Base-by-base conservation (phyloP, 2,113 vertebrate species). In the Fregetta grallaria region DNA sequence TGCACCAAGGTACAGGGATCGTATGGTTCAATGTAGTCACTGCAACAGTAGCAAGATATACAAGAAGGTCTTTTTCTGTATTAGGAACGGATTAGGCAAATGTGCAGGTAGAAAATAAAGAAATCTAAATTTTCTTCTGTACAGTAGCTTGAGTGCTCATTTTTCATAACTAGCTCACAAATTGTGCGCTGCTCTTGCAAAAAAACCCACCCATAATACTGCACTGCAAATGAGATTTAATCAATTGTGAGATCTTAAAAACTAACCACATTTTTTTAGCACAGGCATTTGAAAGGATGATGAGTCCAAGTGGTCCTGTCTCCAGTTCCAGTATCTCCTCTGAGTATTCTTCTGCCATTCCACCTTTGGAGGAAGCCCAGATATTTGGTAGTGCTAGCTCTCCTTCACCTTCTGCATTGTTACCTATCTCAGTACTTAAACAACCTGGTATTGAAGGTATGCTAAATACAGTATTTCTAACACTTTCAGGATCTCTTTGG, bases 261-360 rank as follows among this genome's bases (percentile, higher is more conserved):
- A 61, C 59, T 74, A 90, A 91, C 66, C 5, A 13, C 23, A 3
- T 71, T 44, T 86, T 88, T 92, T 91, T 86, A 99, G 99, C 99
- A 96, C 99, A 99, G 98, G 99, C 99, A 94, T 98, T 99, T 98
- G 99, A 99, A 98, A 99, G 99, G 97, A 99, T 99, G 99, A 99
- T 99, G 99, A 99, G 98, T 97, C 99, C 99, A 86, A 99, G 98
- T 80, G 98, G 98, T 96, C 98, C 98, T 89, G 98, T 97, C 89
- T 98, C 98, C 34, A 99, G 96, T 96, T 98, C 99, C 93, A 98
- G 98, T 97, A 92, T 97, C 79, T 98, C 98, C 29, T 98, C 98
- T 85, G 99, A 99, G 81, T 97, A 96, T 96, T 98, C 98, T 98
- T 97, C 98, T 75, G 96, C 98, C 91, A 97, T 97, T 96, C 98